These are phyloP conservation scores for Entomobrya multifasciata DNA, from an alignment of 2,888 invertebrate species.

Conservation along the genomic window DNA sequence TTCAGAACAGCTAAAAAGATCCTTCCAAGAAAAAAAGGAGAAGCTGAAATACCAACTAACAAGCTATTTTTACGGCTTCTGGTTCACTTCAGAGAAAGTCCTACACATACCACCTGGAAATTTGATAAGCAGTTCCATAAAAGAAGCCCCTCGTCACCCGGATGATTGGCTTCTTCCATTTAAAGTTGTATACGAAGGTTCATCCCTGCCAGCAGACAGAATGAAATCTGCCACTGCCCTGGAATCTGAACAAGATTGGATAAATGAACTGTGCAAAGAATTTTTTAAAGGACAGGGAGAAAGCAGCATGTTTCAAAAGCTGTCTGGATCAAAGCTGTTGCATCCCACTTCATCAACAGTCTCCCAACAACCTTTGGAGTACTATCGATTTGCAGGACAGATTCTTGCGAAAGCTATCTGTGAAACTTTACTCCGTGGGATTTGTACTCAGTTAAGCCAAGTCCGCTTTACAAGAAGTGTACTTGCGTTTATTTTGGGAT, in stretches of 20 bases:
- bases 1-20: neutral
- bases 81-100: conserved; percentile 22
- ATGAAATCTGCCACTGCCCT: neutral
- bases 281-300: conserved; percentile 4
- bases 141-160: neutral
- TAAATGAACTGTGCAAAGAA: conserved; percentile 25
- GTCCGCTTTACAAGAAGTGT: conserved; percentile 25
- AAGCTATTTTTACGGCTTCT: neutral
- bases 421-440: conserved; percentile 29
- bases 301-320: conserved; percentile 22
- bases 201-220: no score
- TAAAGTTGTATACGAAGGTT: neutral
- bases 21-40: conserved; percentile 23
- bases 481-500: conserved; percentile 35
- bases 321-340: conserved; percentile 5
- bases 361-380: conserved; percentile 13
- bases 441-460: conserved; percentile 35
- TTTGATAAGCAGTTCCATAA: conserved; percentile 1
- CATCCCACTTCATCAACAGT: conserved; percentile 15
- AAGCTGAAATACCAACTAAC: neutral
- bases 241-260: conserved; percentile 11
- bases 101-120: conserved; percentile 33
- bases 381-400: conserved; percentile 45
- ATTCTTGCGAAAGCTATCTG: conserved; percentile 43
- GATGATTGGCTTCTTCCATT: conserved; percentile 48